Evolutionary conservation across 1,140 invertebrate genomes (phyloP), one percentile per base, ranked within the genome.

Genomic region (Ceratina australensis): DNA sequence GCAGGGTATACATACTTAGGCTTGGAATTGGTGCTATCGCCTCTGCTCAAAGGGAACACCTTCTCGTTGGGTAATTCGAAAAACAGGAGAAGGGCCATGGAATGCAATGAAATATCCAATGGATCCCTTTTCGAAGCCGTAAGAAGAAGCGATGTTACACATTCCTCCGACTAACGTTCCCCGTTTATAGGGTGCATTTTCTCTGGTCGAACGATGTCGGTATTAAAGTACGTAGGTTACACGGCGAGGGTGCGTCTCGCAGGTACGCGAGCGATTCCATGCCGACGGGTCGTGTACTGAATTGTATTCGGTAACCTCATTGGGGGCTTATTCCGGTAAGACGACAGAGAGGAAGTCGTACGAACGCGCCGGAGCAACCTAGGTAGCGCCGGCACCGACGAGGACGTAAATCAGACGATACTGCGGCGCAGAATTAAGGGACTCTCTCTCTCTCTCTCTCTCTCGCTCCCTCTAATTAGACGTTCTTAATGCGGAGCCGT

Each of bases 381-480:
- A n/a, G 54, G 49, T 63, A 71, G 59, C 16, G 24, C 54, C 16
- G 65, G 66, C 26, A 63, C 10, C 75, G 82, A 64, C 77, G 82
- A 81, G 79, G 79, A 86, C 86, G 86, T 88, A 88, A 87, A 88
- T 88, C 85, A 88, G 83, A 78, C 82, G 81, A 84, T 86, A 87
- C 84, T 86, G 79, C 82, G 79, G 49, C 56, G 72, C 60, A 80
- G 87, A 87, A 87, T 88, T 88, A 87, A 88, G 84, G 86, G 85
- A 88, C 83, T 81, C 79, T 52, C 54, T 57, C 20, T 57, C 49
- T 22, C 65, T 18, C 49, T 67, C 60, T n/a, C 63, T 65, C 49
- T 80, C 82, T 33, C 84, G 74, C 63, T 81, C 78, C 77, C 86
- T 85, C 85, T 88, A 88, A 88, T 88, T 88, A 88, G 86, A 88